These are phyloP conservation scores for Amia ocellicauda DNA, from an alignment of 2,113 vertebrate species.

Conservation along the genomic window DNA sequence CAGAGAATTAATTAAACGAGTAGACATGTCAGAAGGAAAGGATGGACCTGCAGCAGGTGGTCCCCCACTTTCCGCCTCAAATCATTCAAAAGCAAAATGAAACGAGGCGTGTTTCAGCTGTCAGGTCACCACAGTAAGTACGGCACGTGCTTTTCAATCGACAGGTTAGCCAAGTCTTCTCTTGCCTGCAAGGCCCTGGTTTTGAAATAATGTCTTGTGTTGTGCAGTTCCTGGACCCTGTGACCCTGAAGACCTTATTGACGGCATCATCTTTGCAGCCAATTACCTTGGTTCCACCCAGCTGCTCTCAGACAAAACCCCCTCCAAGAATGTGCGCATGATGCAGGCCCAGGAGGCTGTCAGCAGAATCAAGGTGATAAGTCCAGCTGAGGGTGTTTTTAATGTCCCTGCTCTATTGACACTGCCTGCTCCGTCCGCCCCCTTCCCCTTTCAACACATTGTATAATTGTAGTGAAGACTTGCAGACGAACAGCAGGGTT, in stretches of 20 bases:
- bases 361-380: conserved; percentile 88
- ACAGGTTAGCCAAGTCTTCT: too few relatives aligned
- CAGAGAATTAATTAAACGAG: too few relatives aligned
- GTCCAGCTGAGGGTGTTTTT: background rate
- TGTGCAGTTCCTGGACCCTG: conserved; percentile 90
- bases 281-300: conserved; percentile 96
- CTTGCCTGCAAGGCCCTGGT: background rate
- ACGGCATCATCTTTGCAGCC: conserved; percentile 96
- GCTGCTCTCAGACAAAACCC: conserved; percentile 93
- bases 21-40: too few relatives aligned
- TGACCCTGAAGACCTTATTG: conserved; percentile 94
- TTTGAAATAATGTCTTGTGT: conserved; percentile 3
- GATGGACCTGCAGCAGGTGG: too few relatives aligned
- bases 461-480: background rate
- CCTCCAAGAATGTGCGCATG: conserved; percentile 95
- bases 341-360: conserved; percentile 98
- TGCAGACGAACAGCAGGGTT: background rate
- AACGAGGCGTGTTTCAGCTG: too few relatives aligned
- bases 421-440: background rate
- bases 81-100: too few relatives aligned
- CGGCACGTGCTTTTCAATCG: too few relatives aligned
- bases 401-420: conserved; percentile 3
- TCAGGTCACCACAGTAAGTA: too few relatives aligned
- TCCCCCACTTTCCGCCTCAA: too few relatives aligned
- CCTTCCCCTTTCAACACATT: background rate